These are phyloP conservation scores for Augiades crinisus DNA, from an alignment of 2,888 invertebrate genomes.

Conservation along the genomic window DNA sequence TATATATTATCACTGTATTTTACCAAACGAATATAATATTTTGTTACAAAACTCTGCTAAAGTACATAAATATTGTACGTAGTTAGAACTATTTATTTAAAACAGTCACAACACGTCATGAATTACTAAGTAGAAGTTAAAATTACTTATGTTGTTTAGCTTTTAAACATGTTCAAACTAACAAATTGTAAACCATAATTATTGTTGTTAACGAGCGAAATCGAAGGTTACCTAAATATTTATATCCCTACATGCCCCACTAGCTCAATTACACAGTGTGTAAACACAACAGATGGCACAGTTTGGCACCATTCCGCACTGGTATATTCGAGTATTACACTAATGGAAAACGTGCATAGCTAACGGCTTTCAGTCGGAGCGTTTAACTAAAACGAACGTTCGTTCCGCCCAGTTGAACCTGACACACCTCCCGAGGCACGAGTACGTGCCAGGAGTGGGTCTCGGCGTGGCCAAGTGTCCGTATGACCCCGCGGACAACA, in stretches of 20 bases:
- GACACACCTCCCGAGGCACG: conserved; percentile 80
- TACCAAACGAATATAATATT: no score
- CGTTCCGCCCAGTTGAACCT: conserved; percentile 67
- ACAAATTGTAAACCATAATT: not conserved
- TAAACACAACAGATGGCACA: not conserved
- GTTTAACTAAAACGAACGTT: conserved; percentile 11
- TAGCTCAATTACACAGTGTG: not conserved
- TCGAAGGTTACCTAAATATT: conserved; percentile 5
- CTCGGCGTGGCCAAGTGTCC: conserved; percentile 87
- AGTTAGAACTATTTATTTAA: no score
- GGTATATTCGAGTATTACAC: not conserved
- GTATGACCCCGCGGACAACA: conserved; percentile 87
- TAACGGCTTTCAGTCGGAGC: conserved; percentile 9
- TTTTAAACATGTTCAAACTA: conserved; percentile 10
- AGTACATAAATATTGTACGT: no score
- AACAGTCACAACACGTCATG: no score
- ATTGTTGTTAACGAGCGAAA: not conserved
- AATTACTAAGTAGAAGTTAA: not conserved
- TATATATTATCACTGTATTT: no score
- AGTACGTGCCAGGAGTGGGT: conserved; percentile 84
- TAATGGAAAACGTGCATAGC: conserved; percentile 11
- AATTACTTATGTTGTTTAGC: not conserved
- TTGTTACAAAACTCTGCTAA: no score
- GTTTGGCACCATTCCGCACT: not conserved
- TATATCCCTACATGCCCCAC: conserved; percentile 2